Percentiles rank a stretch among this genome's conserved stretches.
phyloP scores from a whole-genome alignment of 1,140 invertebrate species.

The Anthonomus grandis region DNA sequence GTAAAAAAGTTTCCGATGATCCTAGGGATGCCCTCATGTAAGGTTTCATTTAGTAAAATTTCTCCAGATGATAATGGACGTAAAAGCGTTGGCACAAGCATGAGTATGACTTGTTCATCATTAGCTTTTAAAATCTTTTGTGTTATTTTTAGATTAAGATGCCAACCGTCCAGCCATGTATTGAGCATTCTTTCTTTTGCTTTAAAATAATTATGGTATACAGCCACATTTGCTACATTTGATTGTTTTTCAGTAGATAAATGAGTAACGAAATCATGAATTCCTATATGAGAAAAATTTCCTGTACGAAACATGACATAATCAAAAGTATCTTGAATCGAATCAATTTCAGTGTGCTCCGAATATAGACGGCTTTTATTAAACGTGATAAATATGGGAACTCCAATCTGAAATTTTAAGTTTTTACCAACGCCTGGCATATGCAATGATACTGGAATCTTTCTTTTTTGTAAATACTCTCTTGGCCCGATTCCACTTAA shows the following conservation, averaged over 20 bases:
- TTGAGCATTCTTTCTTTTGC: constrained; percentile 25
- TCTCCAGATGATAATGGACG: constrained; percentile 63
- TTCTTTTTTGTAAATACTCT: constrained; percentile 50
- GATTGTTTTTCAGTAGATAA: constrained; percentile 20
- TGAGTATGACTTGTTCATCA: constrained; percentile 16
- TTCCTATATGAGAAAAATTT: constrained; percentile 23
- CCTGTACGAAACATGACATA: constrained; percentile 31
- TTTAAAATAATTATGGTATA: constrained; percentile 32
- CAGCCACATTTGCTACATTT: constrained; percentile 22
- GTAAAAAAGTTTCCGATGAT: constrained; percentile 63
- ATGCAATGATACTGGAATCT: constrained; percentile 47
- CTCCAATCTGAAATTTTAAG: constrained; percentile 52
- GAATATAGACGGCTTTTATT: constrained; percentile 8
- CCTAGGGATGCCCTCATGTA: constrained; percentile 61
- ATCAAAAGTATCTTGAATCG: constrained; percentile 28
- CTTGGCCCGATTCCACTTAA: constrained; percentile 74
- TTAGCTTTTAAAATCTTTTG: constrained; percentile 19
- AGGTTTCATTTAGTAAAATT: constrained; percentile 53
- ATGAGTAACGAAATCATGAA: constrained; percentile 29
- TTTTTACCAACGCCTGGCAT: constrained; percentile 56
- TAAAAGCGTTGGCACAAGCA: constrained; percentile 61
- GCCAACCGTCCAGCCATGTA: constrained; percentile 12
- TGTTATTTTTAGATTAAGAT: constrained; percentile 17
- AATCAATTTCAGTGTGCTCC: constrained; percentile 23
- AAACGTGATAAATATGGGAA: constrained; percentile 29